Conservation (phyloP, 2,888 invertebrate species). For the Camponotus fellah region DNA sequence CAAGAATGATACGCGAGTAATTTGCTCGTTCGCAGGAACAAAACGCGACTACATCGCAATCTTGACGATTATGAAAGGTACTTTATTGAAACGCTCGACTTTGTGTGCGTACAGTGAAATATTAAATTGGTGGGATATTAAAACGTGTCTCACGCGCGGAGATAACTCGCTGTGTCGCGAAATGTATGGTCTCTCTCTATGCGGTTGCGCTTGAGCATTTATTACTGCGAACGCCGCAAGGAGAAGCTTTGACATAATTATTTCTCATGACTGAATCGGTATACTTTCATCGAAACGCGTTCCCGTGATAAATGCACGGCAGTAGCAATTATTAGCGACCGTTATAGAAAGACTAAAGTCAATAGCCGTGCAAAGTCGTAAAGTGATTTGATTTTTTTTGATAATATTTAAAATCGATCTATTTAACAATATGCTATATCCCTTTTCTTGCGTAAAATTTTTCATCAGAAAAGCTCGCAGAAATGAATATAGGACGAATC, state of each 20-base stretch:
- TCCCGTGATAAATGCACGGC: neutral
- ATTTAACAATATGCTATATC: neutral
- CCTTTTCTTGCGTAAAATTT: neutral
- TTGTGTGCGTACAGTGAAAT: slow-evolving; percentile 46
- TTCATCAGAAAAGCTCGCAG: neutral
- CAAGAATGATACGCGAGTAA: neutral
- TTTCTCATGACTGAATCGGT: slow-evolving; percentile 14
- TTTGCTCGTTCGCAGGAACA: neutral
- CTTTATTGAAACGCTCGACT: slow-evolving; percentile 71
- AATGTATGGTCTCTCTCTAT: slow-evolving; percentile 15
- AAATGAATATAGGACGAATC: neutral
- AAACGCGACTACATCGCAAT: slow-evolving; percentile 57
- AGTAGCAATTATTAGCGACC: slow-evolving; percentile 14
- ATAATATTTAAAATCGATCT: neutral
- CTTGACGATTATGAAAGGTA: slow-evolving; percentile 58
- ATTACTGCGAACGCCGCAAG: neutral
- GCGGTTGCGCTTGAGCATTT: neutral
- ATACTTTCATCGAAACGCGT: neutral
- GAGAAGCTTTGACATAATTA: slow-evolving; percentile 13
- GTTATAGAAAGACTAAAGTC: neutral
- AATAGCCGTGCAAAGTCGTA: neutral
- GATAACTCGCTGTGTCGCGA: slow-evolving; percentile 12
- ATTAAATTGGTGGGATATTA: slow-evolving; percentile 73
- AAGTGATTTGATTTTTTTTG: neutral
- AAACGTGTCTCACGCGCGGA: slow-evolving; percentile 61